Conservation (phyloP, 2,113 vertebrate species). For the Carassius gibelio region DNA sequence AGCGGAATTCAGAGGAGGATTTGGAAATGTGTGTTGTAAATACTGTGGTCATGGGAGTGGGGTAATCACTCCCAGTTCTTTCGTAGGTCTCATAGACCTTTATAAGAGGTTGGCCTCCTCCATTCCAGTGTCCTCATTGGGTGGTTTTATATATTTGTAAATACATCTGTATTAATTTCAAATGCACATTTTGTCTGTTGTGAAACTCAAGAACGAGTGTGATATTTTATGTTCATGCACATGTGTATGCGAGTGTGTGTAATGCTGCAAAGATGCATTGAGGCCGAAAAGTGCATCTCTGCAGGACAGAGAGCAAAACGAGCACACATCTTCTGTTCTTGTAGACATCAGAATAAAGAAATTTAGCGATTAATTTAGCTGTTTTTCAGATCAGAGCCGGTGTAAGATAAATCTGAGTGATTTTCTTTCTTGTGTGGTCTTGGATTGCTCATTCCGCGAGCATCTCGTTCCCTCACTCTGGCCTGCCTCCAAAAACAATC, state of each 20-base stretch:
- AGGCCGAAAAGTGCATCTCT: conserved; percentile 43
- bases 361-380: conserved; percentile 18
- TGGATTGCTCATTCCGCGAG: conserved; percentile 42
- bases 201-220: background rate
- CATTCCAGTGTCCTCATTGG: conserved; percentile 12
- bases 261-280: conserved; percentile 8
- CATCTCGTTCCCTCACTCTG: conserved; percentile 46
- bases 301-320: conserved; percentile 53
- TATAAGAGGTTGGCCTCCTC: conserved; percentile 39
- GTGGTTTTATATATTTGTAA: conserved; percentile 41
- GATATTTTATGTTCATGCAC: background rate
- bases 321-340: background rate
- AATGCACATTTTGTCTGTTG: conserved; percentile 21
- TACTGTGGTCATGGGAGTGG: conserved; percentile 75
- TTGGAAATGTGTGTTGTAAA: conserved; percentile 68
- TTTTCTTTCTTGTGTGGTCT: conserved; percentile 48
- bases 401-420: conserved; percentile 37
- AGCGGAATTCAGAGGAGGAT: conserved; percentile 55
- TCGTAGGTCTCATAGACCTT: conserved; percentile 83
- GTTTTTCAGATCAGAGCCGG: conserved; percentile 32
- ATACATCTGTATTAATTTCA: conserved; percentile 13
- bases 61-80: conserved; percentile 72
- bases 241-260: background rate
- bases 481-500: conserved; percentile 58
- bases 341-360: conserved; percentile 18